phyloP scores from a whole-genome alignment of 2,113 vertebrate genomes.

The Sylvia atricapilla region DNA sequence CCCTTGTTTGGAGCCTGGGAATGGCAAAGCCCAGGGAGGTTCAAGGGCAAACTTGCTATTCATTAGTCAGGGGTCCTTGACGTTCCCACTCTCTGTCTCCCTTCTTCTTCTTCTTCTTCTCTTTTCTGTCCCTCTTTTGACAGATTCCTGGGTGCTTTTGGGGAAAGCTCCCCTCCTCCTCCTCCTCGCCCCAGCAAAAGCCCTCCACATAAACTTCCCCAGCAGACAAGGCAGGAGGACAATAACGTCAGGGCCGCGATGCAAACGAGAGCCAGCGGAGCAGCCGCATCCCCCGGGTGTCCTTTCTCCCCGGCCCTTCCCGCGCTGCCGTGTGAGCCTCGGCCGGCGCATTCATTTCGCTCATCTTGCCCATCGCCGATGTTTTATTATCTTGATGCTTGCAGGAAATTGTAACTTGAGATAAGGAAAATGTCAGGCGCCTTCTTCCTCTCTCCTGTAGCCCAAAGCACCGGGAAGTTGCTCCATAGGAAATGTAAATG shows the following conservation, averaged over 20 bases:
- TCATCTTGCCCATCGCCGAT: not conserved
- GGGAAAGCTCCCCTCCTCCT: constrained; percentile 65
- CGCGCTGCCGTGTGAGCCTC: not conserved
- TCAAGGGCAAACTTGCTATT: constrained; percentile 91
- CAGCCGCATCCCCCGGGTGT: constrained; percentile 32
- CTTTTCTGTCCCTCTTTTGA: constrained; percentile 68
- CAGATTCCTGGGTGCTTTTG: constrained; percentile 79
- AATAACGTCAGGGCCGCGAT: constrained; percentile 68
- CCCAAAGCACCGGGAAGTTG: not conserved
- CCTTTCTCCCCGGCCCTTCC: not conserved
- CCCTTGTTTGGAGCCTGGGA: constrained; percentile 93
- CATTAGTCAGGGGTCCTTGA: constrained; percentile 86
- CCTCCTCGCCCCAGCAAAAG: constrained; percentile 44
- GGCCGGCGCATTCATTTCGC: not conserved
- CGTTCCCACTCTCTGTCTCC: constrained; percentile 74
- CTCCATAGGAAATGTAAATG: constrained; percentile 43
- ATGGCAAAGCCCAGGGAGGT: constrained; percentile 82
- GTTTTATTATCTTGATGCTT: constrained; percentile 62
- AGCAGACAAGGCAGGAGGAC: constrained; percentile 64
- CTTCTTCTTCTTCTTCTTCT: constrained; percentile 69
- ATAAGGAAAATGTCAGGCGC: constrained; percentile 63
- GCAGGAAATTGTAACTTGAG: constrained; percentile 71
- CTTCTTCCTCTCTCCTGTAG: constrained; percentile 19
- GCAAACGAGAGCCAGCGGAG: constrained; percentile 53
- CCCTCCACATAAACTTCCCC: constrained; percentile 70